Evolutionary conservation across 2,797 vertebrate species (phyloP), one percentile per base, ranked within the genome.

Genomic region (Fringilla coelebs): DNA sequence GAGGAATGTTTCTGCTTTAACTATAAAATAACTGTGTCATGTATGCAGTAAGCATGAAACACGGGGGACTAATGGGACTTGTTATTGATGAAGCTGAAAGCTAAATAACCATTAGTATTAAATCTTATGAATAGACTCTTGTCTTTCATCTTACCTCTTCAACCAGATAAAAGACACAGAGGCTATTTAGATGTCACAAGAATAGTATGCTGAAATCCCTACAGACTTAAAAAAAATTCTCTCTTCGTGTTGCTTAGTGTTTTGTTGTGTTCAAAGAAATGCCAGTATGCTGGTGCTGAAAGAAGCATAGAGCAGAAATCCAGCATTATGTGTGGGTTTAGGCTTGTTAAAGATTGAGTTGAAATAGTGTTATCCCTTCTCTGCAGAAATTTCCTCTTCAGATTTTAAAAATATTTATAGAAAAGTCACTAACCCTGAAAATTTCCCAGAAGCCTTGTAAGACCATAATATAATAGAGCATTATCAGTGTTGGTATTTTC

Each of bases 21-120:
- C 73, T 87, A 46, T 79, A 84, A 91, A 97, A 94, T 92, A 88
- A 85, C 91, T 95, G 88, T 94, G 85, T 97, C 89, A 83, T 85
- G 45, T 94, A 96, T 91, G 96, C 96, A 96, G 68, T 94, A 97
- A 97, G 95, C 96, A 95, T 97, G 96, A 96, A 97, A 91, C 89
- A 41, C 57, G 28, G 76, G 61, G 87, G 76, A 87, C 95, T 97
- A 96, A 97, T 97, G 96, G 96, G 92, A 94, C 92, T 96, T 96
- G 86, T 96, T 97, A 97, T 46, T 95, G 96, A 94, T 96, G 94
- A 98, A 97, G 94, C 96, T 97, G 97, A 98, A 97, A 97, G 96
- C 96, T 97, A 97, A 97, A 97, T 98, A 97, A 97, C 97, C 96
- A 96, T 96, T 96, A 97, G 96, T 97, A 96, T 97, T 97, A 97